These are phyloP conservation scores for Hoplias malabaricus DNA, from an alignment of 2,113 vertebrate genomes.

Conservation along the genomic window DNA sequence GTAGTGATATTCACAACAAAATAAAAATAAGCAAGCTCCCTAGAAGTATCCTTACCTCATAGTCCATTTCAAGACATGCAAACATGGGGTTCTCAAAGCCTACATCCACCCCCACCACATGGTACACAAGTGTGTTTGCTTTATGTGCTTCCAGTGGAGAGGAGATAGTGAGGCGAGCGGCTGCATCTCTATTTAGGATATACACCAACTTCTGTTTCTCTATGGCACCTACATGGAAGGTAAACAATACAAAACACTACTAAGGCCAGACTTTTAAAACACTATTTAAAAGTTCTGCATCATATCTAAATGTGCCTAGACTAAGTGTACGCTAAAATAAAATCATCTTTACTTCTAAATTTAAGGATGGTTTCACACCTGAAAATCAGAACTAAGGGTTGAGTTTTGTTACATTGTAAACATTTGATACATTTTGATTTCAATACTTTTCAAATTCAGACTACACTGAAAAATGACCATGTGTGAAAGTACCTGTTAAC, in stretches of 20 bases:
- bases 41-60: conserved; percentile 79
- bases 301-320: no score
- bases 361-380: no score
- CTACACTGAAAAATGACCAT: no score
- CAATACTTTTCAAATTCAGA: no score
- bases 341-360: no score
- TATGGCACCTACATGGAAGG: conserved; percentile 81
- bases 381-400: no score
- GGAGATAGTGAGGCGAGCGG: conserved; percentile 95
- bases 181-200: conserved; percentile 96
- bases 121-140: conserved; percentile 97
- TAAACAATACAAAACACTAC: not conserved
- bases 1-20: not conserved
- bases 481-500: no score
- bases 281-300: not conserved
- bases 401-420: no score
- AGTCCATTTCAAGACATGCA: conserved; percentile 98
- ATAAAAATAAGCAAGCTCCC: not conserved
- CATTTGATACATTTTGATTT: no score
- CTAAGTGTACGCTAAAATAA: no score
- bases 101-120: conserved; percentile 96
- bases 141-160: conserved; percentile 97
- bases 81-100: conserved; percentile 99
- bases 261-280: not conserved
- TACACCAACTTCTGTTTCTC: conserved; percentile 99